Evolutionary conservation across 2,888 invertebrate species (phyloP).

Genomic region (Macrosoma leucophasiata): DNA sequence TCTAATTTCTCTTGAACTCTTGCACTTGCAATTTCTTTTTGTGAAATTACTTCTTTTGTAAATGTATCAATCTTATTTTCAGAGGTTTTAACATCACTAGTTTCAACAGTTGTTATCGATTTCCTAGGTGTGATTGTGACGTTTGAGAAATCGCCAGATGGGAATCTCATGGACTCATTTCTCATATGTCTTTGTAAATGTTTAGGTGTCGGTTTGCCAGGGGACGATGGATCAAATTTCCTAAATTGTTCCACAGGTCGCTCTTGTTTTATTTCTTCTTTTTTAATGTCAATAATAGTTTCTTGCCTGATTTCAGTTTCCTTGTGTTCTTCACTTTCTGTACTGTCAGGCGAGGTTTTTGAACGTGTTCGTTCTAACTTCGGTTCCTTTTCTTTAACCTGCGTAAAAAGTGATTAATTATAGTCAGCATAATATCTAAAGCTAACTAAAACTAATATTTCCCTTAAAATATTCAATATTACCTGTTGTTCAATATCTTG

Average conservation of each 20-base stretch:
- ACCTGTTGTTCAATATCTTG: conserved; percentile 70
- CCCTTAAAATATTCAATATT: conserved; percentile 23
- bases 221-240: conserved; percentile 65
- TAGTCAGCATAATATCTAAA: background rate
- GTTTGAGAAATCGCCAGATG: conserved; percentile 71
- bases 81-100: conserved; percentile 42
- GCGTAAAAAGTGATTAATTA: conserved; percentile 7
- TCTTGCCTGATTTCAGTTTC: conserved; percentile 38
- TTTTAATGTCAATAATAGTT: conserved; percentile 37
- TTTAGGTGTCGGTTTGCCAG: conserved; percentile 68
- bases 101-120: conserved; percentile 64
- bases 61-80: conserved; percentile 48
- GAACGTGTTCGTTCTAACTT: conserved; percentile 56
- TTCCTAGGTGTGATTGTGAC: conserved; percentile 67
- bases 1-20: conserved; percentile 75
- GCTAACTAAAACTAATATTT: conserved; percentile 4
- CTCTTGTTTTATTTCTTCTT: conserved; percentile 53
- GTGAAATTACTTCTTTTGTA: conserved; percentile 56
- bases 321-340: conserved; percentile 49
- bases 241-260: conserved; percentile 57
- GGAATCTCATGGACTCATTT: conserved; percentile 72
- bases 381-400: conserved; percentile 59
- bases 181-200: conserved; percentile 71
- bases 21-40: conserved; percentile 63
- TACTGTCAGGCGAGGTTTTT: conserved; percentile 56